Evolutionary conservation across 1,140 invertebrate genomes (phyloP).

Genomic region (Melipona quadrifasciata): DNA sequence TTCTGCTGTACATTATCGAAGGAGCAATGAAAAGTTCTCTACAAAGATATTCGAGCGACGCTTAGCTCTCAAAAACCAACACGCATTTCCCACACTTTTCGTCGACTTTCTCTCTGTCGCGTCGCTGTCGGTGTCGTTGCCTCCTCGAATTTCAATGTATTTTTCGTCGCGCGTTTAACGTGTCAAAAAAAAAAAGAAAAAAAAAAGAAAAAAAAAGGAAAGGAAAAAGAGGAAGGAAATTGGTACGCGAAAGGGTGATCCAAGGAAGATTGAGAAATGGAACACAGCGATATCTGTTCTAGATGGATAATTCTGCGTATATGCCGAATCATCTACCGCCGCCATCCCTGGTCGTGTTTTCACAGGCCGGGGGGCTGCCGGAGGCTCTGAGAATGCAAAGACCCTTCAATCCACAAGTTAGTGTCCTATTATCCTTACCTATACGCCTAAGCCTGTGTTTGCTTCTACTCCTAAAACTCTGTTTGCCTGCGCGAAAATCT

Average conservation of each 20-base stretch:
- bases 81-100: not conserved
- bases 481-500: not conserved
- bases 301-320: slow-evolving; percentile 87
- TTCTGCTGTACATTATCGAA: too few species aligned
- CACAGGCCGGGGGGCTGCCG: slow-evolving; percentile 88
- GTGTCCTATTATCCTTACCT: slow-evolving; percentile 69
- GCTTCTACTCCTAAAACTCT: slow-evolving; percentile 4
- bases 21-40: too few species aligned
- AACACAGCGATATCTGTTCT: slow-evolving; percentile 75
- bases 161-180: not conserved
- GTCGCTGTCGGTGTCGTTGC: not conserved
- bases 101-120: not conserved
- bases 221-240: not conserved
- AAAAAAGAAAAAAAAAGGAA: too few species aligned
- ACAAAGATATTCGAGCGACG: not conserved
- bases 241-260: not conserved
- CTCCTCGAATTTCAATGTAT: not conserved
- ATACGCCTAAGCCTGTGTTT: slow-evolving; percentile 42
- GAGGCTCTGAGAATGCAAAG: slow-evolving; percentile 89
- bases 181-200: not conserved
- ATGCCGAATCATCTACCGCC: slow-evolving; percentile 88
- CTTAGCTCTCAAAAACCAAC: not conserved
- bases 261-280: slow-evolving; percentile 46
- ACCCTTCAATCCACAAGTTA: slow-evolving; percentile 87
- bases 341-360: slow-evolving; percentile 91